phyloP scores from a whole-genome alignment of 1,140 invertebrate genomes.

The Odontomachus brunneus region DNA sequence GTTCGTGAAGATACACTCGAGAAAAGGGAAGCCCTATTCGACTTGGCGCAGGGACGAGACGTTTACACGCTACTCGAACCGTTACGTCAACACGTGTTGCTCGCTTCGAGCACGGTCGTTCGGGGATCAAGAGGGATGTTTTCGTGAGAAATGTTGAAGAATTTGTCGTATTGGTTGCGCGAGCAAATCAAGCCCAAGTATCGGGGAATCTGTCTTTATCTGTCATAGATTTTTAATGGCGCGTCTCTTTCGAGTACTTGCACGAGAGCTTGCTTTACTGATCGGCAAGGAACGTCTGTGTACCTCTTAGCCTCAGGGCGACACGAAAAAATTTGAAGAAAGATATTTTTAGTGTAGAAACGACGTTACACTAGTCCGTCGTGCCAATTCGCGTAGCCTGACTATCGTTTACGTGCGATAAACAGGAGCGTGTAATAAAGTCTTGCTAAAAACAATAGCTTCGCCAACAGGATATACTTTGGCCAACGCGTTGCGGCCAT shows the following conservation, averaged over 20 bases:
- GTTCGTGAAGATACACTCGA: constrained; percentile 51
- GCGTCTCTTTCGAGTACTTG: background rate
- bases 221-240: background rate
- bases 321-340: too few relatives aligned
- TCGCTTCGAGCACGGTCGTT: background rate
- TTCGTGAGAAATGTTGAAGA: background rate
- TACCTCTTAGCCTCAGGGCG: too few relatives aligned
- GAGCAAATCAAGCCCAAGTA: background rate
- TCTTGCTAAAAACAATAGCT: constrained; percentile 24
- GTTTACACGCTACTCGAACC: constrained; percentile 65
- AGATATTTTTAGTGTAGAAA: too few relatives aligned
- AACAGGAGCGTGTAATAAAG: constrained; percentile 4
- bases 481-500: background rate
- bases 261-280: too few relatives aligned
- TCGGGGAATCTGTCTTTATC: background rate
- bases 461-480: constrained; percentile 1
- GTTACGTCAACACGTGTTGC: constrained; percentile 67
- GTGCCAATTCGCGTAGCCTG: background rate
- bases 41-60: constrained; percentile 54
- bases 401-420: background rate
- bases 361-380: background rate
- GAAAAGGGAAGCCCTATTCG: constrained; percentile 63
- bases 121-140: constrained; percentile 8
- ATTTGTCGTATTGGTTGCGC: constrained; percentile 29
- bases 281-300: too few relatives aligned